These are phyloP conservation scores for Lochmaea crataegi DNA, from an alignment of 2,888 invertebrate species.

Conservation along the genomic window DNA sequence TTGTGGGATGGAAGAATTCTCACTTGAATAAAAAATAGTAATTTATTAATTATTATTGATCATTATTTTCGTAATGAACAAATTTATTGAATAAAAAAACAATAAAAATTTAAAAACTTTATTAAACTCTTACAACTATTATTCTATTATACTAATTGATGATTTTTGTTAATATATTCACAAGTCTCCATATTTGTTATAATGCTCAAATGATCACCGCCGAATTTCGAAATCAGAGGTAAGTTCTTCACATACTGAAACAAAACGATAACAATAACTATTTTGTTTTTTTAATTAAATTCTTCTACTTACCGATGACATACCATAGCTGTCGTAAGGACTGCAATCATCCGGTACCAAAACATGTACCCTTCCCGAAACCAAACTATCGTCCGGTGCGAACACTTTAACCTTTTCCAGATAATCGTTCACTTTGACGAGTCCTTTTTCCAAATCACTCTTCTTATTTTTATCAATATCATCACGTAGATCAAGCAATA, in stretches of 20 bases:
- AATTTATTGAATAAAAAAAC: neutral
- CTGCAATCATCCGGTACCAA: conserved; percentile 60
- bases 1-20: too few species aligned
- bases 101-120: neutral
- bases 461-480: conserved; percentile 50
- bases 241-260: conserved; percentile 71
- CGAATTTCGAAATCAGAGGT: conserved; percentile 68
- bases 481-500: conserved; percentile 50
- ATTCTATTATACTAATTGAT: conserved; percentile 36
- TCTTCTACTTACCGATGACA: conserved; percentile 55
- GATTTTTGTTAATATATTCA: conserved; percentile 70
- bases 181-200: conserved; percentile 74
- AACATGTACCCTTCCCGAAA: conserved; percentile 57
- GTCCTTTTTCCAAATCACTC: conserved; percentile 48
- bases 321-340: conserved; percentile 60
- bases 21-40: too few species aligned
- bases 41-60: too few species aligned
- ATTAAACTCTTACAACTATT: neutral
- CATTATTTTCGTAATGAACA: too few species aligned
- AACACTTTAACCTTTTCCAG: conserved; percentile 52
- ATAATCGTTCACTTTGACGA: conserved; percentile 54
- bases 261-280: conserved; percentile 36
- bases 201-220: conserved; percentile 80
- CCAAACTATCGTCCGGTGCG: conserved; percentile 51
- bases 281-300: neutral